Evolutionary conservation across 2,888 invertebrate species (phyloP).

Genomic region (Leuctra nigra): DNA sequence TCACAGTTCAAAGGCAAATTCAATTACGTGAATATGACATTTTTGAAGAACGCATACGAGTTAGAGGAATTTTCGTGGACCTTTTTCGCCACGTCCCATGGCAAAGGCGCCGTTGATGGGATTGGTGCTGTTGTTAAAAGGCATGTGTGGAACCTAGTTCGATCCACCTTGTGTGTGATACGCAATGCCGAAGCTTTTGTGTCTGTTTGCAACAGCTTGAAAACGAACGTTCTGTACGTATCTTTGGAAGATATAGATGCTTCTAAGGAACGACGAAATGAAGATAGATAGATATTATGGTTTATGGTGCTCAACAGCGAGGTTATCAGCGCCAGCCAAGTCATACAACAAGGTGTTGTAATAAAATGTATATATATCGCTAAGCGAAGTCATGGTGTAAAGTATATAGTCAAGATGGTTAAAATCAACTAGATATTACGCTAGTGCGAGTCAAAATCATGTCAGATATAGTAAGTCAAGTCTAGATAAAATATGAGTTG

Average conservation of each 20-base stretch:
- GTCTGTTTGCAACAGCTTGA: not conserved
- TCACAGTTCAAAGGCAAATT: constrained; percentile 1
- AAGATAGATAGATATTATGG: too few relatives aligned
- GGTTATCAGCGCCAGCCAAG: too few relatives aligned
- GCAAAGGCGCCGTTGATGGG: constrained; percentile 12
- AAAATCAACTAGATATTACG: too few relatives aligned
- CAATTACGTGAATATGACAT: constrained; percentile 3
- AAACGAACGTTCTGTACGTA: not conserved
- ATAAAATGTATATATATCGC: too few relatives aligned
- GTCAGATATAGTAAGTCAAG: too few relatives aligned
- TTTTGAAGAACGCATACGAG: not conserved
- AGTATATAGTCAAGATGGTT: too few relatives aligned
- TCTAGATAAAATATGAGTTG: too few relatives aligned
- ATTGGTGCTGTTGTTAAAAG: constrained; percentile 11
- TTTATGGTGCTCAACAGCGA: too few relatives aligned
- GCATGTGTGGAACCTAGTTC: constrained; percentile 5
- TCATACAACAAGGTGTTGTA: too few relatives aligned
- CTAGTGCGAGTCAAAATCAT: too few relatives aligned
- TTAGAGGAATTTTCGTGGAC: constrained; percentile 2
- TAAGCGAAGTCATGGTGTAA: too few relatives aligned
- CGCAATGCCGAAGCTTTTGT: constrained; percentile 2
- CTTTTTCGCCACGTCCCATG: constrained; percentile 7
- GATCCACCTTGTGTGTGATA: not conserved
- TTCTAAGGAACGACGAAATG: too few relatives aligned
- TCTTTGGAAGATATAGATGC: not conserved